Evolutionary conservation across 2,888 invertebrate species (phyloP).

Genomic region (Nephrotoma flavescens): DNA sequence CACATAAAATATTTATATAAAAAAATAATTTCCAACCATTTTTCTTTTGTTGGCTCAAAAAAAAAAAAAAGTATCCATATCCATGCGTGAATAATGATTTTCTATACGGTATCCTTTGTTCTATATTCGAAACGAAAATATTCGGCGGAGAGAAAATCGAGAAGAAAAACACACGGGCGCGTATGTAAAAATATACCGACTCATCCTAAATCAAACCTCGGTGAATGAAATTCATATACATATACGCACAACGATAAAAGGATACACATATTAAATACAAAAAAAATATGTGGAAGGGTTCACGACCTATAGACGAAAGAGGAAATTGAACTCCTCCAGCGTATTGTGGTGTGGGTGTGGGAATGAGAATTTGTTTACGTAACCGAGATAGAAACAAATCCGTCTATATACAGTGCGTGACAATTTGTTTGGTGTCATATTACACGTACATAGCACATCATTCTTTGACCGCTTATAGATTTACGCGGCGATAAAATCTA

Average conservation of each 20-base stretch:
- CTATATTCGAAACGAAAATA: not conserved
- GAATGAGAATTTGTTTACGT: not conserved
- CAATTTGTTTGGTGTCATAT: not conserved
- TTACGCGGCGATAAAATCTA: not conserved
- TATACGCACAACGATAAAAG: not conserved
- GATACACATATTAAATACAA: not conserved
- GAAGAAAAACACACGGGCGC: not conserved
- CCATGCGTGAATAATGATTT: not conserved
- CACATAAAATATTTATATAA: not conserved
- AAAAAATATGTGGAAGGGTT: not conserved
- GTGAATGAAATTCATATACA: not conserved
- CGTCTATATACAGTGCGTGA: not conserved
- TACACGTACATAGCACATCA: not conserved
- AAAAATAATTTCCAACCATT: not conserved
- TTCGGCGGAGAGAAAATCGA: not conserved
- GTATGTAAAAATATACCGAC: not conserved
- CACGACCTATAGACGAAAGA: not conserved
- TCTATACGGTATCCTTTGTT: not conserved
- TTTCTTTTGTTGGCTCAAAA: not conserved
- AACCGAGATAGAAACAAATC: not conserved
- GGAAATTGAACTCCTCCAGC: not conserved
- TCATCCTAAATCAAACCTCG: not conserved
- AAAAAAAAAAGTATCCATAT: not conserved
- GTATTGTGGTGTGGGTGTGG: not conserved
- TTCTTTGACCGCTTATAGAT: not conserved